These are phyloP conservation scores for Lycaon pictus DNA, from an alignment of 2,113 vertebrate species.

Conservation along the genomic window DNA sequence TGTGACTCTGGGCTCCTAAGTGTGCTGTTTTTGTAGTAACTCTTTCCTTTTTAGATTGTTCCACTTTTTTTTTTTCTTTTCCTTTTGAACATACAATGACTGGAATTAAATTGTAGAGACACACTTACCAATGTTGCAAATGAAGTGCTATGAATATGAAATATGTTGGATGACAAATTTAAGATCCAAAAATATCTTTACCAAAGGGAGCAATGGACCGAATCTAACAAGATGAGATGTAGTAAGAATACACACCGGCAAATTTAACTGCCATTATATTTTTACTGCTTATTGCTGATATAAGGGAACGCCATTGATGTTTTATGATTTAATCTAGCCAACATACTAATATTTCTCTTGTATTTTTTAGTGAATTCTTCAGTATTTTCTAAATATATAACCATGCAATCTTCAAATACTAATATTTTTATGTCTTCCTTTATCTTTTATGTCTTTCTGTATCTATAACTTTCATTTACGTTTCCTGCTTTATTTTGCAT, in stretches of 20 bases:
- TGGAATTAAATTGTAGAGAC: background rate
- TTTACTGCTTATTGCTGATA: constrained; percentile 14
- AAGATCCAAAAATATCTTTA: constrained; percentile 36
- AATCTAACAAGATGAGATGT: background rate
- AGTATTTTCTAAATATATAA: background rate
- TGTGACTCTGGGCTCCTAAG: background rate
- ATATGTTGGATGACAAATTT: background rate
- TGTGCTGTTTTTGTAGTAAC: background rate
- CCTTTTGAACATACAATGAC: background rate
- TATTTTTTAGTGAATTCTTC: background rate
- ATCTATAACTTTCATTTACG: background rate
- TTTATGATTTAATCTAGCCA: constrained; percentile 21
- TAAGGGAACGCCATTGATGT: background rate
- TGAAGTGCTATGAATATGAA: background rate
- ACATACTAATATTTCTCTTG: background rate
- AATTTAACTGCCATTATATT: background rate
- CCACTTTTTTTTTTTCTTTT: background rate
- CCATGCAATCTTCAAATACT: background rate
- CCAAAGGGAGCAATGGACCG: background rate
- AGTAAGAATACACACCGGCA: background rate
- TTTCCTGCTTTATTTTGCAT: background rate
- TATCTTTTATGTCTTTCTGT: background rate
- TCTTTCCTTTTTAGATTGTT: background rate
- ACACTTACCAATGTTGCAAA: constrained; percentile 4
- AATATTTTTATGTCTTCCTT: background rate